Base-by-base conservation (phyloP, 2,888 invertebrate genomes). In the Thyatira batis region DNA sequence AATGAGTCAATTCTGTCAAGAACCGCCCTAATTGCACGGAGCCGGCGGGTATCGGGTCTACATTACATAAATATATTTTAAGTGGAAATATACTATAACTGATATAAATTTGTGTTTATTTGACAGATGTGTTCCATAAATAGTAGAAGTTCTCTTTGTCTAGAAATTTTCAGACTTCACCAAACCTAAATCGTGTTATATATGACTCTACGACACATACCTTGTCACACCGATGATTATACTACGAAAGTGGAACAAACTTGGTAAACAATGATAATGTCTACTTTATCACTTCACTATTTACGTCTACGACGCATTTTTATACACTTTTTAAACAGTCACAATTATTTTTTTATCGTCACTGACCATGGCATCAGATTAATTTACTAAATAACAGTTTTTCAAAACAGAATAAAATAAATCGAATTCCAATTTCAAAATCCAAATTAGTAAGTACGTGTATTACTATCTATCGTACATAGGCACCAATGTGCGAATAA, bases 251-350 rank as follows among this genome's bases (percentile, higher is more conserved):
- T 84, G 65, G 79, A 82, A 77, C 86, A 78, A 73, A 82, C 81
- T 87, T 75, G 71, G 76, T 82, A 80, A 87, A 84, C 84, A 87
- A 73, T 70, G 82, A 84, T 85, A 84, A 78, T 71, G 73, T 78
- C 73, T 55, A 57, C 56, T 72, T 82, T 85, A 78, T 80, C 85
- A 80, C 75, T 63, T 60, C 78, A 82, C 78, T 84, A 87, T 89
- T 89, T 89, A 76, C 87, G 86, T 61, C 83, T 80, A 28, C 86
- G 87, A 62, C 88, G 85, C 89, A 89, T 87, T 84, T 84, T 82
- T 61, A 60, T 59, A 57, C 70, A 76, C 71, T 69, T 27, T 39
- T 54, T 44, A 57, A 57, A 55, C 56, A 63, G 58, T 13, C 48
- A 48, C 44, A 25, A 50, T n/a, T 21, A 46, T 39, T 44, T 33